A percentile compares a stretch with the other conserved stretches of the same genome.
phyloP scores from a whole-genome alignment of 2,797 vertebrate species.

The Coracias cyanogaster region DNA sequence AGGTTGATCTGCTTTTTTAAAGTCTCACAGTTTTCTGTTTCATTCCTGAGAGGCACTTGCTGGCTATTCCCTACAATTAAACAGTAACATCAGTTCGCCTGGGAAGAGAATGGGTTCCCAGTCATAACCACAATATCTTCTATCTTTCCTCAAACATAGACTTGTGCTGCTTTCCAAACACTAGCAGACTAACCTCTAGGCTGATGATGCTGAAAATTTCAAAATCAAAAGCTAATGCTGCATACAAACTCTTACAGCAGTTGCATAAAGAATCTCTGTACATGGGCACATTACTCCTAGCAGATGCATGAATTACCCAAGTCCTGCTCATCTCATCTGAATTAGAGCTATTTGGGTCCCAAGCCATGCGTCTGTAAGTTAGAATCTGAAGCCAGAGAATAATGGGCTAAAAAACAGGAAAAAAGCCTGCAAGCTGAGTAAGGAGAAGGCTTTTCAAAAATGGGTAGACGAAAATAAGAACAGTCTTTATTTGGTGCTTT shows the following conservation, averaged over 20 bases:
- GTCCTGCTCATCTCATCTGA: background rate
- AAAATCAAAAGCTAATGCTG: background rate
- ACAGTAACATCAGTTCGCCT: constrained; percentile 8
- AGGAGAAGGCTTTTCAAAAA: background rate
- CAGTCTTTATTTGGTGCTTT: background rate
- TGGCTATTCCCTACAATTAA: constrained; percentile 78
- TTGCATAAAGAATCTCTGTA: background rate
- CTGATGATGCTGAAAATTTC: background rate
- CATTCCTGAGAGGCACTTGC: constrained; percentile 78
- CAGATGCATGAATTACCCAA: background rate
- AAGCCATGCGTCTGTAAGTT: background rate
- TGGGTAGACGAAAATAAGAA: background rate
- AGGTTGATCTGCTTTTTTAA: constrained; percentile 74
- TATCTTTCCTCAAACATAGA: background rate
- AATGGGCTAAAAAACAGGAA: background rate
- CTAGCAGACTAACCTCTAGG: background rate
- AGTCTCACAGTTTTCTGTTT: constrained; percentile 76
- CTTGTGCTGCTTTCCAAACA: background rate
- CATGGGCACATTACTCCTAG: background rate
- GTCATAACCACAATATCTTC: background rate
- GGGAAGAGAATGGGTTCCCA: background rate
- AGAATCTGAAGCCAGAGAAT: background rate
- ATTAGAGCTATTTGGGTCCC: background rate
- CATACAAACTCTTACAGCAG: background rate
- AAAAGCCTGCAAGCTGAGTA: background rate